Base-by-base conservation (phyloP, 2,888 invertebrate genomes). In the Aromia moschata region DNA sequence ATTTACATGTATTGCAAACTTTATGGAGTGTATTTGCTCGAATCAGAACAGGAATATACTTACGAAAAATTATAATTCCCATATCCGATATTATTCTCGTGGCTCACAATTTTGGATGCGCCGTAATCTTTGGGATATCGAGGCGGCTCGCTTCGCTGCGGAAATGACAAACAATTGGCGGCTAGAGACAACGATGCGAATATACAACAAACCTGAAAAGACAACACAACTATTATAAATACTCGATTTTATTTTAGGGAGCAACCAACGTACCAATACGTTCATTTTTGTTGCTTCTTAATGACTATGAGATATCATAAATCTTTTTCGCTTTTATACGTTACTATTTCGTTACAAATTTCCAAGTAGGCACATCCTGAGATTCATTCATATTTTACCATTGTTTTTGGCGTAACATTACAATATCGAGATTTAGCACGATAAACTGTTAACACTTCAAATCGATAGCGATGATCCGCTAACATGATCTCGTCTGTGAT, bases 1-100 rank as follows among this genome's bases (percentile, higher is more conserved):
- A n/a, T n/a, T n/a, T n/a, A n/a, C n/a, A n/a, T n/a, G n/a, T n/a
- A n/a, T n/a, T n/a, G n/a, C n/a, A n/a, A n/a, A n/a, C n/a, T n/a
- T n/a, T n/a, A n/a, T n/a, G n/a, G n/a, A n/a, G n/a, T n/a, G n/a
- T n/a, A n/a, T n/a, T n/a, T n/a, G n/a, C n/a, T n/a, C n/a, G n/a
- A n/a, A n/a, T n/a, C n/a, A n/a, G n/a, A n/a, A n/a, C n/a, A n/a
- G n/a, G 25, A 31, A 41, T 11, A 47, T 61, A 65, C 69, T 69
- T 57, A 69, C 69, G 65, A 61, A 52, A 69, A 69, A 41, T 65
- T 69, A 41, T 69, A 69, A 41, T 65, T 65, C 18, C 53, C 57
- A n/a, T 60, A 16, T 33, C 69, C 69, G 36, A 69, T 59, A 36
- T 69, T 69, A 49, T 57, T 68, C 45, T 68, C 63, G 43, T 68